Conservation (phyloP, 2,113 vertebrate genomes). For the Lamprologus speciosus region DNA sequence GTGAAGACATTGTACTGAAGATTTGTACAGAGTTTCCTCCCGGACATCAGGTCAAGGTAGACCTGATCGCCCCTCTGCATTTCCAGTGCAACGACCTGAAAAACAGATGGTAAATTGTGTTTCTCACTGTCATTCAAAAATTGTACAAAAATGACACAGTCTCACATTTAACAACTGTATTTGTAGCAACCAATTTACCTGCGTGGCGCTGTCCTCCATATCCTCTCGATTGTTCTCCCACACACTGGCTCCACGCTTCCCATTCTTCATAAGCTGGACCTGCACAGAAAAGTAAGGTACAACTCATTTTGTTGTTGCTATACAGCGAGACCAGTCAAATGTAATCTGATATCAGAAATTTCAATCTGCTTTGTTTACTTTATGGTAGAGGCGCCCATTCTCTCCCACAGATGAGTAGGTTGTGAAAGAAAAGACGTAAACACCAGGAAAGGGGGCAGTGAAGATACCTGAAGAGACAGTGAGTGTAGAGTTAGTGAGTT, state of each 20-base stretch:
- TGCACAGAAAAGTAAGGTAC: background rate
- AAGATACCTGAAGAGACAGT: constrained; percentile 50
- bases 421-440: constrained; percentile 61
- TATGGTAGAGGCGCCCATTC: constrained; percentile 42
- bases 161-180: background rate
- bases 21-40: constrained; percentile 54
- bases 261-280: constrained; percentile 55
- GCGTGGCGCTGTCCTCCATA: constrained; percentile 55
- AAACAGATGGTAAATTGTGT: background rate
- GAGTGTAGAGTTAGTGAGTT: background rate
- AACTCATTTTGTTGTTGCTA: background rate
- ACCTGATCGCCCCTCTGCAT: constrained; percentile 57
- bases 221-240: constrained; percentile 71
- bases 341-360: background rate
- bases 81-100: constrained; percentile 44
- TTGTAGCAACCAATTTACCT: constrained; percentile 3
- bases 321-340: background rate
- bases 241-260: background rate
- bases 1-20: constrained; percentile 52
- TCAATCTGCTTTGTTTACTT: constrained; percentile 4
- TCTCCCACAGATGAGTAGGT: constrained; percentile 34
- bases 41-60: constrained; percentile 50
- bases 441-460: constrained; percentile 47
- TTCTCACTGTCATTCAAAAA: background rate
- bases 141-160: background rate